These are phyloP conservation scores for Sebastes fasciatus DNA, from an alignment of 2,113 vertebrate species.

Conservation along the genomic window DNA sequence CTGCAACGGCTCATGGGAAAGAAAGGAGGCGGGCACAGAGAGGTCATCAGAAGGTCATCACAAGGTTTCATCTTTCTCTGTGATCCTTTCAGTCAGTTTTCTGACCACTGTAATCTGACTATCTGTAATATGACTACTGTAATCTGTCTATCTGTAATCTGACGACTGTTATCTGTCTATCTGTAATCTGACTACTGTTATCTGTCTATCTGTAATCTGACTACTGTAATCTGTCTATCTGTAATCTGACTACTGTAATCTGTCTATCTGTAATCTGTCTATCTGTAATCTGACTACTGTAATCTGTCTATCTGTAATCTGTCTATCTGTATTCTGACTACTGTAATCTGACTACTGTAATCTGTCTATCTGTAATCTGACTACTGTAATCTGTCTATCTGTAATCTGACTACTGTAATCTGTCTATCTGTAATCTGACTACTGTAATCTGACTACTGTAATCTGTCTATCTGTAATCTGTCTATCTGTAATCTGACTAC, in stretches of 20 bases:
- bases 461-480: too few species aligned
- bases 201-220: too few species aligned
- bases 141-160: not conserved
- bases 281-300: too few species aligned
- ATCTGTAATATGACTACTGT: not conserved
- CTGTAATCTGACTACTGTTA: not conserved
- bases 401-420: not conserved
- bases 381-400: not conserved
- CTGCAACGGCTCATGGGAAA: conserved; percentile 50
- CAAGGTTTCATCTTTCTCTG: not conserved
- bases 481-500: not conserved
- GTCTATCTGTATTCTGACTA: not conserved
- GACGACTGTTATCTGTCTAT: not conserved
- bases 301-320: too few species aligned
- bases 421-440: too few species aligned
- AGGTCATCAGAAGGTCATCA: conserved; percentile 2
- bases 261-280: too few species aligned
- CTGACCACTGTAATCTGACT: not conserved
- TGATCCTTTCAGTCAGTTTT: too few species aligned
- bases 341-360: not conserved
- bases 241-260: not conserved
- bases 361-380: not conserved
- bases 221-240: too few species aligned
- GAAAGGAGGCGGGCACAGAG: conserved; percentile 21
- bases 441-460: too few species aligned